Conservation (phyloP, 2,888 invertebrate genomes). For the Drosophila monieri region DNA sequence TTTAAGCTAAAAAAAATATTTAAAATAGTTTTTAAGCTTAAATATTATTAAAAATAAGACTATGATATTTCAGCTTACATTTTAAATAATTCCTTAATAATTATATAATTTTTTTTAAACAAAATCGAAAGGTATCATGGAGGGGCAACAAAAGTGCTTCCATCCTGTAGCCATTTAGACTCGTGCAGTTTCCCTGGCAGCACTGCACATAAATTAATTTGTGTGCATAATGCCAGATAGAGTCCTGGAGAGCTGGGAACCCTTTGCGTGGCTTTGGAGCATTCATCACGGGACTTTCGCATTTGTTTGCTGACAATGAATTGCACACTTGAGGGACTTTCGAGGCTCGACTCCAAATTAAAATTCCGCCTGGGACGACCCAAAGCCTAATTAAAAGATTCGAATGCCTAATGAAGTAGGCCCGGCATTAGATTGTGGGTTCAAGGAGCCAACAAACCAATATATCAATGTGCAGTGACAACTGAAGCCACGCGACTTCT, state of each 20-base stretch:
- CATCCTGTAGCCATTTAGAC: not conserved
- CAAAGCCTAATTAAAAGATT: conserved; percentile 71
- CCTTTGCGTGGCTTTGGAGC: conserved; percentile 78
- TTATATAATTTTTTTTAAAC: not conserved
- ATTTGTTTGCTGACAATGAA: conserved; percentile 82
- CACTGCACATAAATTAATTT: conserved; percentile 77
- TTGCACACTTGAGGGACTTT: conserved; percentile 57
- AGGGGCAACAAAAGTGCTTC: not conserved
- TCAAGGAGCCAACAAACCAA: conserved; percentile 4
- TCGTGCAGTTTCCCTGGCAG: conserved; percentile 19
- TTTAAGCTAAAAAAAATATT: too few relatives aligned
- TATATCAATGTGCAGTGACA: conserved; percentile 26
- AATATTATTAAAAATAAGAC: too few relatives aligned
- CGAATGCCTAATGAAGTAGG: conserved; percentile 68
- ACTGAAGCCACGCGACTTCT: conserved; percentile 28
- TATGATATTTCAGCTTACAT: too few relatives aligned
- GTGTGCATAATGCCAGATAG: conserved; percentile 75
- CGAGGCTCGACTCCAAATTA: conserved; percentile 61
- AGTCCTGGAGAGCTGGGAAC: too few relatives aligned
- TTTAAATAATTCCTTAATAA: too few relatives aligned
- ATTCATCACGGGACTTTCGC: conserved; percentile 79
- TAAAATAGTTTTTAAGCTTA: too few relatives aligned
- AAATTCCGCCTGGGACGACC: conserved; percentile 64
- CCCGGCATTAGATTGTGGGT: conserved; percentile 71
- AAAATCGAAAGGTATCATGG: not conserved